A percentile compares a stretch with the other conserved stretches of the same genome.
These are phyloP conservation scores for Motacilla tschutschensis DNA, from an alignment of 2,113 vertebrate species.

Conservation along the genomic window DNA sequence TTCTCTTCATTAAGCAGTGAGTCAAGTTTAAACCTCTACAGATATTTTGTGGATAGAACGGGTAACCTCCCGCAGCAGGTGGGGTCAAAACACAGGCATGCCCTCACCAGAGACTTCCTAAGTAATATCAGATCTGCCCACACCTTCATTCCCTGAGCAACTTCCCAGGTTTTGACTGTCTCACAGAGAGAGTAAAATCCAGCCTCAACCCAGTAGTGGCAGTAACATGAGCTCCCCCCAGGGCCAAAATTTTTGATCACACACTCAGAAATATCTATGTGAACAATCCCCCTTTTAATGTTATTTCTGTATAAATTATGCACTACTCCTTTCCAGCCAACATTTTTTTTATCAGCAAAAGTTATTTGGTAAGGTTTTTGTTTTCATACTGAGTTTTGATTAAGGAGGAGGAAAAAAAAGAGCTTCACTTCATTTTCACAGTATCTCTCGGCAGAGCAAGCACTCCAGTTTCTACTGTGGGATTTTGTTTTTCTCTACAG, in stretches of 20 bases:
- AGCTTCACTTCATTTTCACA: constrained; percentile 56
- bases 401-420: constrained; percentile 50
- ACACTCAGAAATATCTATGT: constrained; percentile 42
- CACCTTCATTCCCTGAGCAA: constrained; percentile 22
- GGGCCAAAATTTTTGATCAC: constrained; percentile 43
- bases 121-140: constrained; percentile 42
- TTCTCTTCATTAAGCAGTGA: background rate
- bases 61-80: constrained; percentile 14
- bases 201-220: constrained; percentile 45
- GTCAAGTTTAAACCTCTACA: constrained; percentile 24
- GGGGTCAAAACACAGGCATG: constrained; percentile 40
- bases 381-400: constrained; percentile 62
- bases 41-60: background rate
- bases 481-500: constrained; percentile 65
- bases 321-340: constrained; percentile 26
- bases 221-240: constrained; percentile 35
- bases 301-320: constrained; percentile 55
- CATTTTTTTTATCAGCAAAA: constrained; percentile 19
- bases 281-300: constrained; percentile 39
- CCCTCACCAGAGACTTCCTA: constrained; percentile 13
- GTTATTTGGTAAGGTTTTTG: constrained; percentile 56
- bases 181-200: constrained; percentile 43
- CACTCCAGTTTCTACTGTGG: constrained; percentile 60
- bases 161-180: constrained; percentile 43
- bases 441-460: constrained; percentile 29